Conservation (phyloP, 2,113 vertebrate genomes). For the Strix aluco region DNA sequence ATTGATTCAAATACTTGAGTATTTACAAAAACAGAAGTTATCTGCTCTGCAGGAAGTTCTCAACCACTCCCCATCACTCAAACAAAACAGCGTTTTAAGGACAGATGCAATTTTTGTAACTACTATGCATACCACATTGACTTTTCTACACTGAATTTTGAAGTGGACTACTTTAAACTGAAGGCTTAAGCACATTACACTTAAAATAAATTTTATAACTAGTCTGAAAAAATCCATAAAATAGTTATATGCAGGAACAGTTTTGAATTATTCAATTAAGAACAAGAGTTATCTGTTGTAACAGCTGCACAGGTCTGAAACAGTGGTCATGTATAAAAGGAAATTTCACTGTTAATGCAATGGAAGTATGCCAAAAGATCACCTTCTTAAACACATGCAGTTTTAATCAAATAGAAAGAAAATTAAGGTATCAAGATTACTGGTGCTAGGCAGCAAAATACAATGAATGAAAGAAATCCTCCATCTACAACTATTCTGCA, state of each 20-base stretch:
- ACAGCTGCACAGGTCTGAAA: conserved; percentile 80
- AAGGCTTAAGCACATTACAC: conserved; percentile 68
- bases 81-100: conserved; percentile 71
- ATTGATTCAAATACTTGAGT: conserved; percentile 75
- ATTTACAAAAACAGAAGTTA: conserved; percentile 78
- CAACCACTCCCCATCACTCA: conserved; percentile 67
- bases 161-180: conserved; percentile 71
- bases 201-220: conserved; percentile 60
- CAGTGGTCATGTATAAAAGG: conserved; percentile 81
- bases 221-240: conserved; percentile 73
- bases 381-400: conserved; percentile 79
- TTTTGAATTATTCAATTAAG: conserved; percentile 72
- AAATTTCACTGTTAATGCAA: conserved; percentile 84
- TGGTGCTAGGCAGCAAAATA: conserved; percentile 78
- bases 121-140: conserved; percentile 68
- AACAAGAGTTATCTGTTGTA: conserved; percentile 78
- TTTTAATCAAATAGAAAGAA: conserved; percentile 76
- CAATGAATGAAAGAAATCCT: conserved; percentile 73
- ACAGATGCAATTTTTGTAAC: conserved; percentile 72
- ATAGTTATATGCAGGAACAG: conserved; percentile 78
- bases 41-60: conserved; percentile 76
- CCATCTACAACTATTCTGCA: conserved; percentile 81
- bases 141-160: conserved; percentile 75
- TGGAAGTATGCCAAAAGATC: conserved; percentile 80
- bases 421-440: conserved; percentile 75